Base-by-base conservation (phyloP, 1,140 invertebrate species). In the Lepidurus packardi region DNA sequence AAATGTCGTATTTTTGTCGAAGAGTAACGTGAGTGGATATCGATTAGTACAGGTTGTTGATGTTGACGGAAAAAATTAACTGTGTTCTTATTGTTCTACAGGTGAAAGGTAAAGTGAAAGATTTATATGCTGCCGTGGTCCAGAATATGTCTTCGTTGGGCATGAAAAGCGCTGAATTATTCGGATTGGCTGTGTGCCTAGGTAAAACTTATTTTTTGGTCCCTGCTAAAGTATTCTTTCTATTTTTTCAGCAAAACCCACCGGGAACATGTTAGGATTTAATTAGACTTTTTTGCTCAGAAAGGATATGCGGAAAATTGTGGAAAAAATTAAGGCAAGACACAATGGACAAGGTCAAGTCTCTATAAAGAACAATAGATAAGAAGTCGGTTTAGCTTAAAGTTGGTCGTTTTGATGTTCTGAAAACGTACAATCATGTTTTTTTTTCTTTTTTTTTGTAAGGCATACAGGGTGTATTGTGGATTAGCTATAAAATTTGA, bases 91-190 rank as follows among this genome's bases (percentile, higher is more conserved):
- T 65, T 43, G 86, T 86, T 77, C 90, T 88, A 45, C 87, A 94
- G 92, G 89, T 91, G 81, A 94, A 94, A 87, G 91, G 91, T 80
- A 90, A 91, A 87, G 92, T 93, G 79, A 91, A 91, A 83, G 92
- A 95, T 85, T 89, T 95, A 75, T 93, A 93, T 83, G 88, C 90
- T 81, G 91, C 94, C 85, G 91, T 92, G 88, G 92, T 91, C 85
- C 87, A 89, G 80, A 90, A 93, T 85, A 90, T 94, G 81, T 88
- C 88, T 82, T 89, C 90, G 81, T 90, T 91, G 87, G 91, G 91
- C 82, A 91, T 95, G 89, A 88, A 90, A 84, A 92, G 94, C 84
- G 90, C 90, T 83, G 92, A 94, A 84, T 89, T 94, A 47, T 95
- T 94, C 87, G 93, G 92, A 81, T 86, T 95, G 82, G 92, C 93